phyloP scores from a whole-genome alignment of 2,888 invertebrate genomes.

The Argyra leucocephala region DNA sequence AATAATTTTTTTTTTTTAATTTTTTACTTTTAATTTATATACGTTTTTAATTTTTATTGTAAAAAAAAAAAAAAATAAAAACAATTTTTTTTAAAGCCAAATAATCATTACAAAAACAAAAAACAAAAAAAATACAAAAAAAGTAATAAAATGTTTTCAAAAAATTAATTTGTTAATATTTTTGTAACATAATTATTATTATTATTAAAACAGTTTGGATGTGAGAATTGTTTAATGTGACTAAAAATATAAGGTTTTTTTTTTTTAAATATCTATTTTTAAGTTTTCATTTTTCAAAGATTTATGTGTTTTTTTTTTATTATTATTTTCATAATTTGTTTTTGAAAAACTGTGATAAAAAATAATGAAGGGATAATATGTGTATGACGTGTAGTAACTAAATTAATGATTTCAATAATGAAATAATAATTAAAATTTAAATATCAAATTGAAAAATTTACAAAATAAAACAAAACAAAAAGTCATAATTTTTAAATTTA shows the following conservation, averaged over 20 bases:
- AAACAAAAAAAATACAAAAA: background rate
- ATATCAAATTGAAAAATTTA: background rate
- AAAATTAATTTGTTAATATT: background rate
- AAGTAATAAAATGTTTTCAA: too few relatives aligned
- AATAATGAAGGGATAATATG: background rate
- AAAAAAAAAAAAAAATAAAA: too few relatives aligned
- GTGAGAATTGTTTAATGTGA: background rate
- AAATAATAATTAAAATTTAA: background rate
- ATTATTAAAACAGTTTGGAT: background rate
- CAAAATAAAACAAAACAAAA: too few relatives aligned
- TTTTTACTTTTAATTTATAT: background rate
- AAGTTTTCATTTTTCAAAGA: slow-evolving; percentile 3
- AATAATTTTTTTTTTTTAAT: slow-evolving; percentile 28
- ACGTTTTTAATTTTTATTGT: background rate
- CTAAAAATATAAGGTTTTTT: background rate
- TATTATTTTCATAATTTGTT: background rate
- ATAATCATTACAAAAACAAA: background rate
- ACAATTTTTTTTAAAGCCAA: background rate
- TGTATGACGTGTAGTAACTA: background rate
- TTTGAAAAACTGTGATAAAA: background rate
- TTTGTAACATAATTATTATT: too few relatives aligned
- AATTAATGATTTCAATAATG: background rate
- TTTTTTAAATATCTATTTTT: background rate
- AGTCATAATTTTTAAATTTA: background rate
- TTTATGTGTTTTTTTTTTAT: background rate